A percentile compares a stretch with the other conserved stretches of the same genome.
These are phyloP conservation scores for Mobula birostris DNA, from an alignment of 2,113 vertebrate species.

Conservation along the genomic window DNA sequence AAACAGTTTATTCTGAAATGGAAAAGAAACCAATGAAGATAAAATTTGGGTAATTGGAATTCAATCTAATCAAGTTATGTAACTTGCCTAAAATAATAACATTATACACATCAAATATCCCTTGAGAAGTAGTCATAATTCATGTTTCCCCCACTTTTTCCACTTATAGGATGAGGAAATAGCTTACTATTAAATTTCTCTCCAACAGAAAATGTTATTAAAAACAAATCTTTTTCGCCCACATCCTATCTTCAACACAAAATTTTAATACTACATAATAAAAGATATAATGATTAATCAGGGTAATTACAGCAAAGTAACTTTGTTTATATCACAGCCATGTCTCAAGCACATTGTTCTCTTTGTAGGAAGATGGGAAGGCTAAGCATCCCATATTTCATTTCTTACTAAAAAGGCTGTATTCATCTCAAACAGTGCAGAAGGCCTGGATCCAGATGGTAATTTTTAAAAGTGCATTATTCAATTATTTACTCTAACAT, in stretches of 20 bases:
- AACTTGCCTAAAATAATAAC: background rate
- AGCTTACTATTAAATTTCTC: background rate
- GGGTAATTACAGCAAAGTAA: background rate
- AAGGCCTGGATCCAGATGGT: background rate
- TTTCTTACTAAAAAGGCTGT: too few species aligned
- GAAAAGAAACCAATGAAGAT: conserved; percentile 41
- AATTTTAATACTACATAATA: background rate
- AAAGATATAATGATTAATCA: background rate
- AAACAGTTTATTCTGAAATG: conserved; percentile 78
- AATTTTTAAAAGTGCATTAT: too few species aligned
- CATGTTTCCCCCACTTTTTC: background rate
- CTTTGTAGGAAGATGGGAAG: background rate
- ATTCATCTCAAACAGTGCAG: background rate
- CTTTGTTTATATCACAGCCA: background rate
- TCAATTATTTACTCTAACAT: background rate
- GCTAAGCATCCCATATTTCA: background rate
- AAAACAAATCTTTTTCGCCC: background rate
- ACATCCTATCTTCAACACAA: background rate
- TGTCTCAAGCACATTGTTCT: background rate
- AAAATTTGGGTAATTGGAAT: background rate
- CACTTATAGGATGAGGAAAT: background rate
- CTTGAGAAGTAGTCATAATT: background rate
- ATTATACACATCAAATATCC: background rate
- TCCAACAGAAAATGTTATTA: background rate
- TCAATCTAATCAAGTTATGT: background rate